phyloP scores from a whole-genome alignment of 2,113 vertebrate species.

The Scopus umbretta region DNA sequence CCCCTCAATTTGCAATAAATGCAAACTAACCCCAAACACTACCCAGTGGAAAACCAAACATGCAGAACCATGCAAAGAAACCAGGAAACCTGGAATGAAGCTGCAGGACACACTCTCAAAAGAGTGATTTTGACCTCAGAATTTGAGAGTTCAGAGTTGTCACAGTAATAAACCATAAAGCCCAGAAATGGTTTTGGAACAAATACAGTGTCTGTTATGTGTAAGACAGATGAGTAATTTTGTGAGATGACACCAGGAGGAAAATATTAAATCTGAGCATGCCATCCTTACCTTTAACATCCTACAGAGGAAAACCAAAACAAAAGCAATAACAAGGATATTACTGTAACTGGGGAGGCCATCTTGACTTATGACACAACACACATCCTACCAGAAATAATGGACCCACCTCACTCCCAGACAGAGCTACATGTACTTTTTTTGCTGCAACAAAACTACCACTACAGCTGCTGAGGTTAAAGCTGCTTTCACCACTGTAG shows the following conservation, averaged over 20 bases:
- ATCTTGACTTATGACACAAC: not conserved
- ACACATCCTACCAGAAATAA: not conserved
- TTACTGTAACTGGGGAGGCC: not conserved
- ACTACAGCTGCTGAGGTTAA: not conserved
- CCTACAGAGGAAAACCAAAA: not conserved
- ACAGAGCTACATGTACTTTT: not conserved
- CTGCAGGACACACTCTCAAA: not conserved
- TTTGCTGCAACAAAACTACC: not conserved
- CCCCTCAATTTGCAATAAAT: not conserved
- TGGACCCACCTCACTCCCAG: not conserved
- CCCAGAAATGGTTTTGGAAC: not conserved
- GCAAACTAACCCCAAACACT: not conserved
- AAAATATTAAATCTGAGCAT: not conserved
- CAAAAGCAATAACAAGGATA: not conserved
- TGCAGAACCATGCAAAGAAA: not conserved
- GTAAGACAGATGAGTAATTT: not conserved
- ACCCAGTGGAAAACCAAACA: not conserved
- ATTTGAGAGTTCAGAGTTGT: not conserved
- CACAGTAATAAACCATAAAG: not conserved
- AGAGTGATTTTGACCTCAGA: not conserved
- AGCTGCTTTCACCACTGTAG: not conserved
- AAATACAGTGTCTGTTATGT: not conserved
- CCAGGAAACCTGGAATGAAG: not conserved
- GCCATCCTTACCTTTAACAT: not conserved
- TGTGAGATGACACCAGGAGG: not conserved